Base-by-base conservation (phyloP, 2,797 vertebrate genomes). In the Tenualosa ilisha region DNA sequence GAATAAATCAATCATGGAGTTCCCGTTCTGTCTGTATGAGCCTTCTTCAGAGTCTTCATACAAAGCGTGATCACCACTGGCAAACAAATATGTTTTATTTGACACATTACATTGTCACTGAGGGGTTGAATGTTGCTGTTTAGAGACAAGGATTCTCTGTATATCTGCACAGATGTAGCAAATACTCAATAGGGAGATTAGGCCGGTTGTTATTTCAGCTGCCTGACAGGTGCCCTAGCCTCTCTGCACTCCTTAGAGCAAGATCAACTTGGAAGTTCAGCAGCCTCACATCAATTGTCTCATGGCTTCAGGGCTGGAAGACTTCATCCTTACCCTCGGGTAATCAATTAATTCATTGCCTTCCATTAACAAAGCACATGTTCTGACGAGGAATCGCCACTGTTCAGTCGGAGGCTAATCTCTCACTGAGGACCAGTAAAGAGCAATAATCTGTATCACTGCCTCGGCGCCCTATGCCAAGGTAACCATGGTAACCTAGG, bases 51-150 rank as follows among this genome's bases (percentile, higher is more conserved):
- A 87, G 89, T 81, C 51, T 56, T 65, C 87, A 72, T 46, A 22
- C n/a, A 37, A 59, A 81, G 65, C 7, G 50, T 85, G 90, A 91
- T 89, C 75, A 86, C 90, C 88, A 88, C 72, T 9, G 53, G 88
- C 85, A 4, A 86, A 31, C 0, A 31, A 86, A 88, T 89, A 75
- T 79, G 88, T 85, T 91, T 53, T 56, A 82, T 86, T 82, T 88
- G 87, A 91, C 86, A 87, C 82, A 61, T 88, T 88, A 88, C 86
- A 88, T 88, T 54, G 89, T 90, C 89, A 88, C 87, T 87, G 87
- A 85, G 90, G 82, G 84, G 79, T 53, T 31, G 24, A 26, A 49
- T 26, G 15, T 43, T 85, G 53, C 79, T 59, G 72, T 72, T 87
- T 86, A 50, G 81, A 68, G 65, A 31, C 26, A 72, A 3, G 31